Percentiles rank a stretch among this genome's conserved stretches.
Conservation (phyloP, 2,113 vertebrate genomes). For the Otus sunia region DNA sequence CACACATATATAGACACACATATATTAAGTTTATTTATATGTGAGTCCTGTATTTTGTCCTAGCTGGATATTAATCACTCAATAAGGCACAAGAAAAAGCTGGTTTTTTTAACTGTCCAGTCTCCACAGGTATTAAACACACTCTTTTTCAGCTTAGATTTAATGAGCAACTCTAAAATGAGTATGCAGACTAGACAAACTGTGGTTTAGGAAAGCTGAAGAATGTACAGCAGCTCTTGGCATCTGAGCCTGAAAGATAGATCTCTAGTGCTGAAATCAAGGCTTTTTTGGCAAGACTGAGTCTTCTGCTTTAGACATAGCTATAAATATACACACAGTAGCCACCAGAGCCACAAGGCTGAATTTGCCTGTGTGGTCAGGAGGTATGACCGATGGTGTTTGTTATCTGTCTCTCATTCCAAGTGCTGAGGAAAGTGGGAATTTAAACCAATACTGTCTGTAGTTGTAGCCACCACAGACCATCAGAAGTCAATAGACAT, state of each 20-base stretch:
- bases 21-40: neutral
- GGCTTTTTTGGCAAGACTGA: neutral
- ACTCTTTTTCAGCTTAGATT: neutral
- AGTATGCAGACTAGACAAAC: neutral
- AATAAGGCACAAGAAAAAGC: neutral
- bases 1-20: fast-evolving
- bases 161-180: neutral
- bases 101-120: neutral
- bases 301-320: neutral
- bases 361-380: neutral
- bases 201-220: neutral
- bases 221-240: neutral
- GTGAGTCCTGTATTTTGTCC: neutral
- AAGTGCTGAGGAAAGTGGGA: neutral
- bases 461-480: neutral
- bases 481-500: neutral
- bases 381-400: neutral
- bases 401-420: neutral
- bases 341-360: neutral
- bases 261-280: neutral
- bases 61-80: neutral
- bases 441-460: neutral
- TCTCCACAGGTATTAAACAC: neutral
- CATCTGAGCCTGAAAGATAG: neutral
- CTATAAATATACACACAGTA: neutral